Percentiles rank a stretch among this genome's conserved stretches.
phyloP scores from a whole-genome alignment of 2,888 invertebrate species.

The Celastrina argiolus region DNA sequence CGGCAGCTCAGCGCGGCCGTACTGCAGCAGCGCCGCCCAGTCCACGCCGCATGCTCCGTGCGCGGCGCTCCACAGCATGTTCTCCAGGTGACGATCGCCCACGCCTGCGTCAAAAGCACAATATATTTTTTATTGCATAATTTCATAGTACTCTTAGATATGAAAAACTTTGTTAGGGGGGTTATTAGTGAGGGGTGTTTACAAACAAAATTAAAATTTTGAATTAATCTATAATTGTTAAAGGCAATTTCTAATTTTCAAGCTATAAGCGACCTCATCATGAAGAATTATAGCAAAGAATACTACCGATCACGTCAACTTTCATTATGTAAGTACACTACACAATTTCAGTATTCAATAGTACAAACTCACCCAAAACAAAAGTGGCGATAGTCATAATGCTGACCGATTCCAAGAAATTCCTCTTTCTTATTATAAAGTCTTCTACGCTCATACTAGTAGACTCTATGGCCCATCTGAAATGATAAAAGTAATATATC shows the following conservation, averaged over 20 bases:
- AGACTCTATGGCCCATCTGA: slow-evolving; percentile 46
- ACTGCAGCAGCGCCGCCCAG: slow-evolving; percentile 46
- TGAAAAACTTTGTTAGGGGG: no score
- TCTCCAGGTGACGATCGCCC: slow-evolving; percentile 58
- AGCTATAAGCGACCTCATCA: no score
- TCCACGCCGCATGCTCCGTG: slow-evolving; percentile 48
- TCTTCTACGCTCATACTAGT: slow-evolving; percentile 43
- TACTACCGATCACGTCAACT: no score
- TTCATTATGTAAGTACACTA: no score
- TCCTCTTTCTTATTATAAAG: slow-evolving; percentile 47
- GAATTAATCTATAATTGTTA: no score
- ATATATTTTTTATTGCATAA: neutral
- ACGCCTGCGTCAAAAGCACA: slow-evolving; percentile 42
- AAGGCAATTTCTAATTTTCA: no score
- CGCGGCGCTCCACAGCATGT: slow-evolving; percentile 41
- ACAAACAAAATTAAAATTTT: no score
- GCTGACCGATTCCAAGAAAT: slow-evolving; percentile 44
- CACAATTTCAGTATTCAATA: no score
- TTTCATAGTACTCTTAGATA: no score
- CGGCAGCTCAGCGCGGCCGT: slow-evolving; percentile 43
- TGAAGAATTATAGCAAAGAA: no score
- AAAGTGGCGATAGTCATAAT: slow-evolving; percentile 47
- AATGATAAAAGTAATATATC: slow-evolving; percentile 22
- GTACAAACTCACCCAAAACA: slow-evolving; percentile 49
- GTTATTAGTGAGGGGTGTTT: no score